Evolutionary conservation across 2,113 vertebrate genomes (phyloP), one percentile per base, ranked within the genome.

Genomic region (Toxostoma redivivum): DNA sequence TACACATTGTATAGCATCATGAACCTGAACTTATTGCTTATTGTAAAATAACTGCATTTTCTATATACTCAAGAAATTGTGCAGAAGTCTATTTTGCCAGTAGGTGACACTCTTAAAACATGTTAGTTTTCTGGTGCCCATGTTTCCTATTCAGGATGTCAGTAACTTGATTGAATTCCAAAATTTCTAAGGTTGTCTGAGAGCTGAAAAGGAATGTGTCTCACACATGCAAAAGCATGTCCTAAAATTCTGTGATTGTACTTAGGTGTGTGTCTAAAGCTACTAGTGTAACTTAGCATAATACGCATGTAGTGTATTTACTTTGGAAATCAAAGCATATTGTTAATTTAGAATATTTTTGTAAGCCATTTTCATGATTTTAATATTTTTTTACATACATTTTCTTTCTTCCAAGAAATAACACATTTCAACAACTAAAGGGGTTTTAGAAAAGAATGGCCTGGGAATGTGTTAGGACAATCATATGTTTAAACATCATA

Each of bases 101-200:
- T 65, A 96, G 92, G 81, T 85, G 95, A 21, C 91, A 37, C 81
- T 94, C 47, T 85, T 91, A 54, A 6, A 85, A 66, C 92, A 18
- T 30, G 11, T 12, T 95, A 77, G 10, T 48, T 88, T 88, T 8
- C 48, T 60, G 23, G 37, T 82, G 13, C 8, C 9, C 4, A 0
- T 21, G 18, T 86, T 88, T 76, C 27, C 42, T 72, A 5, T 71
- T 76, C 20, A 27, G 44, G 6, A 20, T 76, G 35, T 54, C 50
- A 51, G 44, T 71, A 84, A 76, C 12, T 13, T 57, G 37, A 50
- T 5, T 42, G 38, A 81, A 84, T 66, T 84, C 6, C 31, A 50
- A 71, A 50, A 38, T 45, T 67, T 83, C 17, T 47, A 21, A 71
- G 44, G 5, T 50, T 60, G 19, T 64, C 27, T 31, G 40, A 79